A percentile compares a stretch with the other conserved stretches of the same genome.
Conservation (phyloP, 2,113 vertebrate species). For the Ciconia boyciana region DNA sequence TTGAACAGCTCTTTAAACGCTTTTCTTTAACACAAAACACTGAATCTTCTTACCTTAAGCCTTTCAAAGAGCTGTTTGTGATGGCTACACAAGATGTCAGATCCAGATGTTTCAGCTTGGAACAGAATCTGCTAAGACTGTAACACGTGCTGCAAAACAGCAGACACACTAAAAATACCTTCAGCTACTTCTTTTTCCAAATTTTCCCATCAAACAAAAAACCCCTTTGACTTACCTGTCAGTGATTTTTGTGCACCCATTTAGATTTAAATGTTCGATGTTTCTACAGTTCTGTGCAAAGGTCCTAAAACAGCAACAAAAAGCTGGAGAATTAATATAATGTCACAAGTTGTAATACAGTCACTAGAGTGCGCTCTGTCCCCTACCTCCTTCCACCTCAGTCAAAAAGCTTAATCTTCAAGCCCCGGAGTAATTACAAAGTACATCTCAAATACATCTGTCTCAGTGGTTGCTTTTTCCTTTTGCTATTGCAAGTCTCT, state of each 20-base stretch:
- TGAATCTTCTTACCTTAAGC: conserved; percentile 82
- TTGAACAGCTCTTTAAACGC: not conserved
- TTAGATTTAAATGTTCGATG: conserved; percentile 92
- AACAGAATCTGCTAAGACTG: conserved; percentile 95
- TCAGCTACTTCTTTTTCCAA: conserved; percentile 54
- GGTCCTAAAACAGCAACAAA: conserved; percentile 76
- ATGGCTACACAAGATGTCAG: conserved; percentile 93
- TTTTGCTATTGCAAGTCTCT: not conserved
- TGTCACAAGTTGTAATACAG: not conserved
- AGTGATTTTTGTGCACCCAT: conserved; percentile 96
- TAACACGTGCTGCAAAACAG: conserved; percentile 85
- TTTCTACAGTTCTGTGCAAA: conserved; percentile 97
- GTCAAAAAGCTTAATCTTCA: not conserved
- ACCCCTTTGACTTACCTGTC: conserved; percentile 77
- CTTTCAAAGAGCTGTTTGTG: conserved; percentile 92
- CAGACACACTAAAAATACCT: conserved; percentile 65
- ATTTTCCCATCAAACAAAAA: not conserved
- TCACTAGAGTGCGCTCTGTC: conserved; percentile 17
- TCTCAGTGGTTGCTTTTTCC: not conserved
- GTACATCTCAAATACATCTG: not conserved
- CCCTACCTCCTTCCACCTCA: not conserved
- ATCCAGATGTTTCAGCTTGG: conserved; percentile 92
- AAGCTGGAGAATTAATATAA: not conserved
- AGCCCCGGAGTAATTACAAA: not conserved
- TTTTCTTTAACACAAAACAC: not conserved